phyloP scores from a whole-genome alignment of 1,140 invertebrate genomes.

The Aplysia californica region DNA sequence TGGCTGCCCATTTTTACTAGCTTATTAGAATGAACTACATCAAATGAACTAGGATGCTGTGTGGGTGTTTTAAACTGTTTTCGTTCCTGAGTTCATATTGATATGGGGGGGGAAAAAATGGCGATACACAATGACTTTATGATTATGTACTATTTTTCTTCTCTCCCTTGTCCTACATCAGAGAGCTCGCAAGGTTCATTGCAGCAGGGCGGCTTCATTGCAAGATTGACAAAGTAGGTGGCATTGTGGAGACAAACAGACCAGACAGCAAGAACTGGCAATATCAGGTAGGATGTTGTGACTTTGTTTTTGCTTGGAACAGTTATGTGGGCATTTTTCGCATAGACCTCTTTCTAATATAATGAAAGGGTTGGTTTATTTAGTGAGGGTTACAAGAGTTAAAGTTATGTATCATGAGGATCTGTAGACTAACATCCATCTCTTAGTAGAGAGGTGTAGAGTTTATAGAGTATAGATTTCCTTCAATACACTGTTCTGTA shows the following conservation, averaged over 20 bases:
- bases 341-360: background rate
- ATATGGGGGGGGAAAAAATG: too few relatives aligned
- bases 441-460: background rate
- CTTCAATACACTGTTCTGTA: too few relatives aligned
- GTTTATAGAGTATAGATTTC: background rate
- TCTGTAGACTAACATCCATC: background rate
- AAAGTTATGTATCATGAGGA: background rate
- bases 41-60: too few relatives aligned
- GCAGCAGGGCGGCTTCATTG: slow-evolving; percentile 95
- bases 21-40: too few relatives aligned
- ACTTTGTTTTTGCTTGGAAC: too few relatives aligned
- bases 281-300: slow-evolving; percentile 90
- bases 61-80: too few relatives aligned
- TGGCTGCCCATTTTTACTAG: too few relatives aligned
- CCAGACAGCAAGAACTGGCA: slow-evolving; percentile 92
- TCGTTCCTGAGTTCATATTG: too few relatives aligned
- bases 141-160: background rate
- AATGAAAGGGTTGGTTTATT: background rate
- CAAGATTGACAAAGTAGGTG: slow-evolving; percentile 95
- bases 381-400: background rate
- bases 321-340: too few relatives aligned
- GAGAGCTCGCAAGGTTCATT: slow-evolving; percentile 90
- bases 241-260: slow-evolving; percentile 97
- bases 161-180: slow-evolving; percentile 59
- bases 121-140: too few relatives aligned